Conservation (phyloP, 2,797 vertebrate species). For the Amblyopsis hoosieri region DNA sequence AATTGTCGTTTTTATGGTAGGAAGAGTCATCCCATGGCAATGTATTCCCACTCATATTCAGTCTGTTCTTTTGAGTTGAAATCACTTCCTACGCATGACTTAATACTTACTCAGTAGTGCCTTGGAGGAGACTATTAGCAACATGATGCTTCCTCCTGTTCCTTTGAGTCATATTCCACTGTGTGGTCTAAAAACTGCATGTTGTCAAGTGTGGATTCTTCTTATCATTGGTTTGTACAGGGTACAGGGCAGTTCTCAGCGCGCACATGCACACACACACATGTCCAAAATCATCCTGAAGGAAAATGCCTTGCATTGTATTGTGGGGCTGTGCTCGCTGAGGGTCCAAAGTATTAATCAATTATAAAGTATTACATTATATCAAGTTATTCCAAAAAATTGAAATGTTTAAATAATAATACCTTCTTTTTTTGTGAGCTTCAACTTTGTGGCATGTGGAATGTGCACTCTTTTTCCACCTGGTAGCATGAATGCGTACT, state of each 20-base stretch:
- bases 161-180: background rate
- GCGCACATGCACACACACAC: too few species aligned
- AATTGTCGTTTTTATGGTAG: background rate
- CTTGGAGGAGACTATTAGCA: background rate
- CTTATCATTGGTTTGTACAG: background rate
- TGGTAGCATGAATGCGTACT: background rate
- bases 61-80: constrained; percentile 5
- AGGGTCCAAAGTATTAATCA: too few species aligned
- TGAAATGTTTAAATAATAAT: too few species aligned
- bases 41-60: background rate
- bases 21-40: constrained; percentile 14
- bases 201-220: background rate
- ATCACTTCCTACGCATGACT: constrained; percentile 16
- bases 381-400: too few species aligned
- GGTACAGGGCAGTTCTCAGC: too few species aligned
- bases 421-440: too few species aligned
- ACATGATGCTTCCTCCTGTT: constrained; percentile 2
- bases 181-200: background rate
- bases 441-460: background rate
- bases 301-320: background rate
- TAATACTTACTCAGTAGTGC: constrained; percentile 8
- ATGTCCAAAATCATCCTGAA: background rate
- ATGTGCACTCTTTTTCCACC: constrained; percentile 10
- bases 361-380: too few species aligned
- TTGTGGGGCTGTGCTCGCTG: too few species aligned